These are phyloP conservation scores for Mesocentrotus franciscanus DNA, from an alignment of 53 echinoderm and acorn worm genomes.

Conservation along the genomic window DNA sequence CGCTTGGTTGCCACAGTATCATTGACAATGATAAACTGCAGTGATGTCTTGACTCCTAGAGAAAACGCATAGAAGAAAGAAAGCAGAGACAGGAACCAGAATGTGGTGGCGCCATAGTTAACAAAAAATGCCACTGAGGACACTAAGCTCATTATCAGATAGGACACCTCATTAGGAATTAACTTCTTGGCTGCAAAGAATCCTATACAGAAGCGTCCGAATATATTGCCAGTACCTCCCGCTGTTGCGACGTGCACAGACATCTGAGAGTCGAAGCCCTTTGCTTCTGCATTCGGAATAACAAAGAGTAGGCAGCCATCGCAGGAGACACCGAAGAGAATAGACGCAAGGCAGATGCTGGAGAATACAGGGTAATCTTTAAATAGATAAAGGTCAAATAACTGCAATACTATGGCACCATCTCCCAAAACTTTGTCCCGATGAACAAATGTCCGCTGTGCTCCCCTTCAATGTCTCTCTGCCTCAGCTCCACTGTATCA, in stretches of 20 bases:
- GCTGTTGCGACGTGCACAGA: conserved; percentile 60
- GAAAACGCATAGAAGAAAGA: conserved; percentile 59
- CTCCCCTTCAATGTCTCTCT: background rate
- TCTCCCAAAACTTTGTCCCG: background rate
- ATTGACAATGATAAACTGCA: conserved; percentile 67
- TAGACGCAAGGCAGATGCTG: conserved; percentile 55
- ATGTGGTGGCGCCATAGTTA: conserved; percentile 36
- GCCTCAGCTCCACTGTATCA: background rate
- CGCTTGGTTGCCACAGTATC: conserved; percentile 28
- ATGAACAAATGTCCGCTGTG: background rate
- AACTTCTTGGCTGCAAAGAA: conserved; percentile 55
- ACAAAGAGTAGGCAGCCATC: conserved; percentile 65
- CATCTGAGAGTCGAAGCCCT: conserved; percentile 55
- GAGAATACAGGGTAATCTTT: conserved; percentile 57
- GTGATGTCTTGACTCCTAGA: conserved; percentile 58
- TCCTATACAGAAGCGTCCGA: conserved; percentile 60
- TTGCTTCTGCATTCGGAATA: conserved; percentile 61
- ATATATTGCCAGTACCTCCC: conserved; percentile 54
- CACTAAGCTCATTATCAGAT: conserved; percentile 46
- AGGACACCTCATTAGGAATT: conserved; percentile 46
- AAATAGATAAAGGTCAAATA: conserved; percentile 60
- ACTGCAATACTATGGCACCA: conserved; percentile 10
- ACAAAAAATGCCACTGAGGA: conserved; percentile 48
- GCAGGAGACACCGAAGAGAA: conserved; percentile 60
- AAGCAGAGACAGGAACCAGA: conserved; percentile 59